Conservation (phyloP, 2,888 invertebrate genomes). For the Eremobia ochroleuca region DNA sequence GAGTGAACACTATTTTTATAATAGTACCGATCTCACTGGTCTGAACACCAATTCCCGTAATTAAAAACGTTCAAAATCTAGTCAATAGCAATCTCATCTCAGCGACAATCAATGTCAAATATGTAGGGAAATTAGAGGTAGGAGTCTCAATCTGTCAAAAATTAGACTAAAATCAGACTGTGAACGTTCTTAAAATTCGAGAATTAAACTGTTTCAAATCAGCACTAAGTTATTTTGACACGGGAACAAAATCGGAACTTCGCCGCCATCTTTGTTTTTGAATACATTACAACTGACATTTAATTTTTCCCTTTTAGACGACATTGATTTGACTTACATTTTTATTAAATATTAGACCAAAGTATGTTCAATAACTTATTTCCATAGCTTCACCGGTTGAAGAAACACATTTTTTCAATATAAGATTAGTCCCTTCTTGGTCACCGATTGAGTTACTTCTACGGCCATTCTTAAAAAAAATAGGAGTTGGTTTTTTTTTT, state of each 20-base stretch:
- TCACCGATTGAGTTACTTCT: background rate
- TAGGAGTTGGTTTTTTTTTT: background rate
- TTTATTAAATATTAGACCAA: background rate
- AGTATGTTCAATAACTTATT: background rate
- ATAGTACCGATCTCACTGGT: background rate
- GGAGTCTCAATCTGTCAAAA: too few relatives aligned
- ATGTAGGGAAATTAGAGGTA: too few relatives aligned
- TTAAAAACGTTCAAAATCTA: too few relatives aligned
- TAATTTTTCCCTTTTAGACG: background rate
- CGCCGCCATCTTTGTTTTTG: background rate
- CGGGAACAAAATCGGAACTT: background rate
- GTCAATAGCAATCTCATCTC: too few relatives aligned
- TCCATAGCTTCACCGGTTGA: background rate
- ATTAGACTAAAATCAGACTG: too few relatives aligned
- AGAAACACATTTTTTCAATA: background rate
- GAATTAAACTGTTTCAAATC: background rate
- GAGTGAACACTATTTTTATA: background rate
- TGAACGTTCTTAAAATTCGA: too few relatives aligned
- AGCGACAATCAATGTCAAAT: too few relatives aligned
- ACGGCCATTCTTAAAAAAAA: background rate
- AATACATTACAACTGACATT: background rate
- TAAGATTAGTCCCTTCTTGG: background rate
- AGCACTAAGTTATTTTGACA: background rate
- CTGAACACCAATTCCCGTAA: too few relatives aligned
- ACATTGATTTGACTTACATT: background rate